Evolutionary conservation across 2,797 vertebrate genomes (phyloP).

Genomic region (Sebastes reedi): DNA sequence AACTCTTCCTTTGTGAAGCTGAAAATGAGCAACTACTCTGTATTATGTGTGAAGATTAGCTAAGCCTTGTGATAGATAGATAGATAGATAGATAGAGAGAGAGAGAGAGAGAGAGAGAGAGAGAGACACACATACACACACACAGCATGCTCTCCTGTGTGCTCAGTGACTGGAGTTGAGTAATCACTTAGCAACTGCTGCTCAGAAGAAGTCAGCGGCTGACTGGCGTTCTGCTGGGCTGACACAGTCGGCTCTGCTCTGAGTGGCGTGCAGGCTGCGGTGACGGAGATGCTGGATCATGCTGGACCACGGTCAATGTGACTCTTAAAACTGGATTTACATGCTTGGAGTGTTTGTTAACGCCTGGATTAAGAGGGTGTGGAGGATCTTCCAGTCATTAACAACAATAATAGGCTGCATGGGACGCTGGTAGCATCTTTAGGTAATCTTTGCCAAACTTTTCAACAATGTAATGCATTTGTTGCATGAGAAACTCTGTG

Average conservation of each 20-base stretch:
- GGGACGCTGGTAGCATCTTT: slow-evolving; percentile 37
- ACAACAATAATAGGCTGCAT: slow-evolving; percentile 34
- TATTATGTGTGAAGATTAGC: slow-evolving; percentile 22
- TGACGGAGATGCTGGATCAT: slow-evolving; percentile 36
- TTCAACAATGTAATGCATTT: slow-evolving; percentile 1
- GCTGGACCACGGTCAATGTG: slow-evolving; percentile 21
- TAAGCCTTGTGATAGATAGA: background rate
- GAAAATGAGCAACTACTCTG: slow-evolving; percentile 19
- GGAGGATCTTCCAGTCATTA: slow-evolving; percentile 28
- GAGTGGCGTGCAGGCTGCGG: slow-evolving; percentile 23
- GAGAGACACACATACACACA: background rate
- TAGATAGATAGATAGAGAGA: background rate
- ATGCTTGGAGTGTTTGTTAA: slow-evolving; percentile 24
- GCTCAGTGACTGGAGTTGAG: slow-evolving; percentile 71
- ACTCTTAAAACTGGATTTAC: slow-evolving; percentile 19
- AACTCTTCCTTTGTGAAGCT: background rate
- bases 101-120: slow-evolving; percentile 11
- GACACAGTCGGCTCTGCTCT: slow-evolving; percentile 47
- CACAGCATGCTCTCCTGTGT: slow-evolving; percentile 29
- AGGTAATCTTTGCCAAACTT: slow-evolving; percentile 72
- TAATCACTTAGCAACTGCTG: slow-evolving; percentile 86
- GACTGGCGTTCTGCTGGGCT: slow-evolving; percentile 58
- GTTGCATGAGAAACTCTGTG: background rate
- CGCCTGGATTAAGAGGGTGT: slow-evolving; percentile 35
- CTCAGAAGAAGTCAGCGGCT: slow-evolving; percentile 69